These are phyloP conservation scores for Coptodon bakossiorum DNA, from an alignment of 2,113 vertebrate genomes.

Conservation along the genomic window DNA sequence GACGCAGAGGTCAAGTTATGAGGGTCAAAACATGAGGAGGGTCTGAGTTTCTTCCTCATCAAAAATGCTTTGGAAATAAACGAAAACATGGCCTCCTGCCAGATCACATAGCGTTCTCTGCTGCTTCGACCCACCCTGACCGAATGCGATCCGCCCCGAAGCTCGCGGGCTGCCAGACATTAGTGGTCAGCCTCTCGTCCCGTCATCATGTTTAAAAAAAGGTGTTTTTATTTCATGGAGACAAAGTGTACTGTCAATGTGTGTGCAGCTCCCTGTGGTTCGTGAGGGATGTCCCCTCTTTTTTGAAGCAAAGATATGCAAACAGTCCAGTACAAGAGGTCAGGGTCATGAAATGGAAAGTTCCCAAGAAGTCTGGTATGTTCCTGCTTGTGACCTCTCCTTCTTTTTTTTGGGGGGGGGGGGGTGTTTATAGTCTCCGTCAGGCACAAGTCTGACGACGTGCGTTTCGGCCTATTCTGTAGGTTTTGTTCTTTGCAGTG, in stretches of 20 bases:
- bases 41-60: constrained; percentile 17
- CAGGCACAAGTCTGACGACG: neutral
- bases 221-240: neutral
- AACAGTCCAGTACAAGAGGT: constrained; percentile 12
- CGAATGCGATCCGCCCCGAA: neutral
- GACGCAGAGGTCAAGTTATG: neutral
- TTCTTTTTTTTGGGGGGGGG: neutral
- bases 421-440: constrained; percentile 1
- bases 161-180: neutral
- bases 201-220: neutral
- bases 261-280: neutral
- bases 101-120: constrained; percentile 52
- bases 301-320: constrained; percentile 2
- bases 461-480: neutral
- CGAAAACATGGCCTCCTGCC: constrained; percentile 36
- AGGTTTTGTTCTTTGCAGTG: neutral
- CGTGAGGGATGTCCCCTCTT: neutral
- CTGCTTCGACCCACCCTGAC: neutral
- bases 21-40: constrained; percentile 8
- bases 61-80: neutral
- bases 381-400: constrained; percentile 16
- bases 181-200: neutral
- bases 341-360: constrained; percentile 59
- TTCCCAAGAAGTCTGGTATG: constrained; percentile 62
- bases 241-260: neutral